Conservation (phyloP, 1,140 invertebrate species). For the Drosophila mojavensis region DNA sequence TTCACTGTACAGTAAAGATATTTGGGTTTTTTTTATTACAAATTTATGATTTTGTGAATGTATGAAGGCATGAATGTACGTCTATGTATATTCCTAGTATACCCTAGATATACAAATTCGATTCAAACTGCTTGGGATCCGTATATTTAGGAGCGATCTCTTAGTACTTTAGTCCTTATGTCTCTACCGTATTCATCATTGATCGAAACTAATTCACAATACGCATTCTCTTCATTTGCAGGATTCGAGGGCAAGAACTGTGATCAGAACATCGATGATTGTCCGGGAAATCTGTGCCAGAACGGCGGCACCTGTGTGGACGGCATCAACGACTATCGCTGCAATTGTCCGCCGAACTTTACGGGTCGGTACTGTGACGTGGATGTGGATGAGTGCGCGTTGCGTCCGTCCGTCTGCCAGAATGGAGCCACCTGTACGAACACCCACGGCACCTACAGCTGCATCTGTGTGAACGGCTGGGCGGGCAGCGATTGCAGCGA, state of each 20-base stretch:
- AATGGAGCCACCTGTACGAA: constrained; percentile 98
- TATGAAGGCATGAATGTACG: not conserved
- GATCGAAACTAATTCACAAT: not conserved
- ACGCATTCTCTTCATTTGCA: constrained; percentile 83
- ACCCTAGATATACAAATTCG: no score
- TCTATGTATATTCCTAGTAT: no score
- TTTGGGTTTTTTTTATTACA: no score
- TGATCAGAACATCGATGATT: constrained; percentile 96
- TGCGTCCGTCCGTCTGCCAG: constrained; percentile 93
- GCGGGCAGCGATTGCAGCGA: constrained; percentile 94
- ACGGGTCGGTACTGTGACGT: constrained; percentile 92
- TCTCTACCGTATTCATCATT: no score
- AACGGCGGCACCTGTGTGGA: constrained; percentile 96
- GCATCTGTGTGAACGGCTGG: constrained; percentile 98
- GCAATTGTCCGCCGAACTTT: constrained; percentile 94
- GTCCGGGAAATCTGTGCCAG: constrained; percentile 93
- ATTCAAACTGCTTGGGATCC: no score
- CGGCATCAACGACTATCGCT: constrained; percentile 93
- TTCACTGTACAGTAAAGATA: no score
- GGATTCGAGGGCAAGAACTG: constrained; percentile 94
- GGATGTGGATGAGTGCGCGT: constrained; percentile 92
- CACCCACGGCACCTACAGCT: constrained; percentile 94
- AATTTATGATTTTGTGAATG: no score
- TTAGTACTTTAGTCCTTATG: no score
- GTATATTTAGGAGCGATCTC: no score